Base-by-base conservation (phyloP, 2,888 invertebrate species). In the Clanis bilineata region DNA sequence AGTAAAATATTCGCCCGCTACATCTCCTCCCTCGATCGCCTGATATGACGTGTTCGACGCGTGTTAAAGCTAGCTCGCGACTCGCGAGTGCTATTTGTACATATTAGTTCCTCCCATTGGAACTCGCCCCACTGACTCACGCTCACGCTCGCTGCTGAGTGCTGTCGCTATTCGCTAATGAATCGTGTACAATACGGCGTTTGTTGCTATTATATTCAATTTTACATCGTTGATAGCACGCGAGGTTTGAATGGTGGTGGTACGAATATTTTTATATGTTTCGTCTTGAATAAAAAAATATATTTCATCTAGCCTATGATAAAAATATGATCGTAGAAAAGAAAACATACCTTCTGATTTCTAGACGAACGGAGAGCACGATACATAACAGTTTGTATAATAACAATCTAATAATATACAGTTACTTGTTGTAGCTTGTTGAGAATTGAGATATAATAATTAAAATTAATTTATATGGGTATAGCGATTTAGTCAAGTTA, bases 61-160 rank as follows among this genome's bases (percentile, higher is more conserved):
- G 61, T 66, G 70, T 70, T 71, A 71, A 62, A 62, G 60, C 62
- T 64, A 56, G 60, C 69, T 69, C 73, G 68, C 69, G 64, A 71
- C 69, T 68, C 73, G 68, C 69, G 64, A 71, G 71, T 69, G 71
- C 71, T 79, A 73, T 76, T 76, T 71, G 76, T 72, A 72, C 70
- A 59, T 65, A 67, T 69, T 71, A 61, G 60, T 61, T 59, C 63
- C 63, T 58, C 64, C 60, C 64, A 62, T n/a, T n/a, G n/a, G n/a
- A n/a, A n/a, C 64, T 57, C 63, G 23, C 9, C 25, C 25, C 25
- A 7, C 5, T 5, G 5, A 9, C 32, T 32, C 25, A 25, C 44
- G 10, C 44, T 45, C 23, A 22, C 44, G 2, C 21, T 9, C 10
- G 21, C 12, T 45, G n/a, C n/a, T n/a, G n/a, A n/a, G n/a, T n/a